These are phyloP conservation scores for Perca fluviatilis DNA, from an alignment of 2,113 vertebrate species.

Conservation along the genomic window DNA sequence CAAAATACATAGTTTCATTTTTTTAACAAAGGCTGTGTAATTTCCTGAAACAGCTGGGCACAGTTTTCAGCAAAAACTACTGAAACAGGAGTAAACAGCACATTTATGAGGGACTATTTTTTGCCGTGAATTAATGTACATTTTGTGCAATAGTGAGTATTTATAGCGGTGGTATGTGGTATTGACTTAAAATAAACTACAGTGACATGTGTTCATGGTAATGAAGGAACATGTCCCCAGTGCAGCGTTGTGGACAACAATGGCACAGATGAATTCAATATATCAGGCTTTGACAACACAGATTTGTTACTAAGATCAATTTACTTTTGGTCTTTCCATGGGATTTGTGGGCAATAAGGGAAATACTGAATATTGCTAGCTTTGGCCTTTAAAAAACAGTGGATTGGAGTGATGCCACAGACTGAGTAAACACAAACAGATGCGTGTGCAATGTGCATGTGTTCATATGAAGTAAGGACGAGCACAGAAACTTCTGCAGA, in stretches of 20 bases:
- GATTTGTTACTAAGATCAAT: background rate
- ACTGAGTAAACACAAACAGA: conserved; percentile 64
- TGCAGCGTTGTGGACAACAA: background rate
- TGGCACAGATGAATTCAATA: background rate
- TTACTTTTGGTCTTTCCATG: background rate
- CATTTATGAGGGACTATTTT: background rate
- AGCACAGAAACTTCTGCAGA: conserved; percentile 5
- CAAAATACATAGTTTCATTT: background rate
- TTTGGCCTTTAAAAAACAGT: background rate
- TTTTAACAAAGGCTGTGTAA: background rate
- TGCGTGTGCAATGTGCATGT: conserved; percentile 23
- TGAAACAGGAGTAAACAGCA: background rate
- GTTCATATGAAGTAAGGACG: conserved; percentile 17
- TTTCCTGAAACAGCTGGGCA: background rate
- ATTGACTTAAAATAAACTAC: background rate
- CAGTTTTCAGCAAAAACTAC: background rate
- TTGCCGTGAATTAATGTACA: background rate
- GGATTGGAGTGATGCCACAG: conserved; percentile 16
- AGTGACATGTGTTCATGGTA: background rate
- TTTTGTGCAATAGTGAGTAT: background rate
- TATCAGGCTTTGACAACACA: background rate
- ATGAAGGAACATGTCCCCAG: background rate
- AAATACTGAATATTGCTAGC: background rate
- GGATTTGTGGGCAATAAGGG: background rate
- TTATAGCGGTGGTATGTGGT: background rate